Evolutionary conservation across 2,797 vertebrate species (phyloP).

Genomic region (Avahi laniger): DNA sequence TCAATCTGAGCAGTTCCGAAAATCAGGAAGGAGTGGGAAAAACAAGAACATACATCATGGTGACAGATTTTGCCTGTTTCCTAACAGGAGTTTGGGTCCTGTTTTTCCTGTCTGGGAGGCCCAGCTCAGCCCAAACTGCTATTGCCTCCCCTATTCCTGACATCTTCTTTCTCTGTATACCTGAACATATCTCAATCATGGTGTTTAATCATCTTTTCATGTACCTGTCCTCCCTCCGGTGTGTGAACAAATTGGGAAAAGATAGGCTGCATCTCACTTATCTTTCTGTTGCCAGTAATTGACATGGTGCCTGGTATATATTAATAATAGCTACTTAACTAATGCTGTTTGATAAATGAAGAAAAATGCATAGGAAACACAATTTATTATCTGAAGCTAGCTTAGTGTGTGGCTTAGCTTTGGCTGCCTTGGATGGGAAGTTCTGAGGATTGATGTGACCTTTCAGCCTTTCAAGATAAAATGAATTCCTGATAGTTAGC

Average conservation of each 20-base stretch:
- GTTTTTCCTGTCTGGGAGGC: background rate
- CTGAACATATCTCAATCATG: background rate
- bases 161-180: background rate
- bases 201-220: background rate
- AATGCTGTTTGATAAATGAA: background rate
- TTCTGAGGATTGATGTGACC: background rate
- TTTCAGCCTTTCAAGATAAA: background rate
- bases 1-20: background rate
- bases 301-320: background rate
- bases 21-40: background rate
- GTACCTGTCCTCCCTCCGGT: background rate
- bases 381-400: background rate
- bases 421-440: background rate
- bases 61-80: constrained; percentile 12
- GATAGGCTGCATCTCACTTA: background rate
- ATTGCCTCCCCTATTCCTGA: background rate
- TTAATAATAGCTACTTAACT: background rate
- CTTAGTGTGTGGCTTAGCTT: background rate
- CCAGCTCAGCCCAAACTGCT: background rate
- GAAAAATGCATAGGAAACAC: background rate
- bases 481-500: background rate
- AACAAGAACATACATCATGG: background rate
- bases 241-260: background rate
- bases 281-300: background rate
- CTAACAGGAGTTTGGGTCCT: background rate